Conservation (phyloP, 2,888 invertebrate species). For the Melinaea menophilus region DNA sequence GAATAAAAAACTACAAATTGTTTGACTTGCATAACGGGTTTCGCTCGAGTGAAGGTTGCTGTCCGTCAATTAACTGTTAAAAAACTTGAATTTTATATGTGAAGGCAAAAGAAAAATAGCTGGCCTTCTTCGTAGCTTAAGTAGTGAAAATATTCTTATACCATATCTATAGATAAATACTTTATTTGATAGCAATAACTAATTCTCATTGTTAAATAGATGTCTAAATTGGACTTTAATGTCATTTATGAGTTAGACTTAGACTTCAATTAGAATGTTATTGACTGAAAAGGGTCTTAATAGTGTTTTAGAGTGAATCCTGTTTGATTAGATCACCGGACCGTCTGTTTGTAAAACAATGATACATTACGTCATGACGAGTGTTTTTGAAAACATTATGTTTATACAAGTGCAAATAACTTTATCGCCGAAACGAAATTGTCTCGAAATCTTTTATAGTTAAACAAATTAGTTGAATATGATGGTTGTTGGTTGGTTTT, state of each 20-base stretch:
- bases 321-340: slow-evolving; percentile 21
- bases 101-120: slow-evolving; percentile 5
- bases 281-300: no score
- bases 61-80: slow-evolving; percentile 9
- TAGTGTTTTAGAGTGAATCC: no score
- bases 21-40: slow-evolving; percentile 20
- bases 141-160: not conserved
- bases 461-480: no score
- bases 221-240: no score
- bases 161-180: not conserved
- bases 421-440: slow-evolving; percentile 40
- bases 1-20: slow-evolving; percentile 7
- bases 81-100: slow-evolving; percentile 10
- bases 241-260: no score
- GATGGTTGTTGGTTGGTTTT: no score
- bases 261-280: no score
- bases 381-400: slow-evolving; percentile 67
- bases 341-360: slow-evolving; percentile 49
- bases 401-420: slow-evolving; percentile 64
- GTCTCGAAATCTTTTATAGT: no score
- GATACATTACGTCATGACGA: slow-evolving; percentile 59
- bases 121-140: not conserved
- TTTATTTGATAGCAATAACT: no score
- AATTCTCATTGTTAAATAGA: no score
- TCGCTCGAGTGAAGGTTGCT: slow-evolving; percentile 16